Conservation (phyloP, 2,113 vertebrate genomes). For the Ceratotherium simum region DNA sequence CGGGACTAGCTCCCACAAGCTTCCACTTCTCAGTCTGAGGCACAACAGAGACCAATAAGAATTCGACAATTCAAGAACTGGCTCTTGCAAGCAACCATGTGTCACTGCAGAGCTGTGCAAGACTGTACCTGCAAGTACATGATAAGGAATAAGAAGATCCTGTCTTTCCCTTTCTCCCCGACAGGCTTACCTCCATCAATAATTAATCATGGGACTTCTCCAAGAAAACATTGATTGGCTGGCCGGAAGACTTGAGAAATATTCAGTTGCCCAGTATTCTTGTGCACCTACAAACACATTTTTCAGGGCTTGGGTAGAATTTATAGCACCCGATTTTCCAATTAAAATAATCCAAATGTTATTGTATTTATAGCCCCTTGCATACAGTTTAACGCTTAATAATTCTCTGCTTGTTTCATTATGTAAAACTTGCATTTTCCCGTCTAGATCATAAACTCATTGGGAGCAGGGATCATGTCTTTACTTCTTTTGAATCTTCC, state of each 20-base stretch:
- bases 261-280: background rate
- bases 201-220: background rate
- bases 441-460: background rate
- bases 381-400: background rate
- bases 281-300: background rate
- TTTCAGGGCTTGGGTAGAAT: background rate
- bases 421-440: conserved; percentile 33
- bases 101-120: background rate
- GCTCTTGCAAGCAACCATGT: background rate
- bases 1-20: background rate
- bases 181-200: background rate
- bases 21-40: background rate
- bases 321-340: background rate
- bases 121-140: background rate
- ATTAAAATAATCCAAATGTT: background rate
- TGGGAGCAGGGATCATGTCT: background rate
- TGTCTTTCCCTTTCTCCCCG: background rate
- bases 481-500: background rate
- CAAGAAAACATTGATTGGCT: background rate
- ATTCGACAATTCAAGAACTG: background rate
- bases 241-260: conserved; percentile 28
- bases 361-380: background rate
- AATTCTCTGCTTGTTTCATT: conserved; percentile 43
- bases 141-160: background rate
- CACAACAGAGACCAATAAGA: background rate